phyloP scores from a whole-genome alignment of 1,140 invertebrate genomes.

The Coelopa frigida region DNA sequence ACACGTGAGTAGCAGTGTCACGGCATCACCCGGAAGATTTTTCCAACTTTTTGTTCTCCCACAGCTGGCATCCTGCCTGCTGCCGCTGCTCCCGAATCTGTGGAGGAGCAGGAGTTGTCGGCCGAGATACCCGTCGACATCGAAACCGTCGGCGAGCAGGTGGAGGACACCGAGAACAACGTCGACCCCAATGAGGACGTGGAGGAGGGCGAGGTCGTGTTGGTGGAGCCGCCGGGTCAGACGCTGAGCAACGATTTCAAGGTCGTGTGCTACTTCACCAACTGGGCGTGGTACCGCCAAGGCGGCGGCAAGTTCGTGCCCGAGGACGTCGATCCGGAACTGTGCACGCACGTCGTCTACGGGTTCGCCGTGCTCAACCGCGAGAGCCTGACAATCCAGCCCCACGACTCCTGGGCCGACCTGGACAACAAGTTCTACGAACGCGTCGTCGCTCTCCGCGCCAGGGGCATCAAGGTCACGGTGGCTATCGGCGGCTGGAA shows the following conservation, averaged over 20 bases:
- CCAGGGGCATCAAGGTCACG: conserved; percentile 69
- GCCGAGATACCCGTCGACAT: conserved; percentile 10
- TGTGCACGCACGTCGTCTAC: conserved; percentile 89
- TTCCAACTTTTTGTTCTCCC: background rate
- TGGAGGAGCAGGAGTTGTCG: conserved; percentile 7
- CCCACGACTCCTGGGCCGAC: conserved; percentile 83
- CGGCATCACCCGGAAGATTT: background rate
- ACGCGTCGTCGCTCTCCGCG: conserved; percentile 65
- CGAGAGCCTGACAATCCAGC: conserved; percentile 66
- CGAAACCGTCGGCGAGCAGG: conserved; percentile 4
- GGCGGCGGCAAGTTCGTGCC: conserved; percentile 75
- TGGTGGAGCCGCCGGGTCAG: conserved; percentile 5
- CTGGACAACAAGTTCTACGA: conserved; percentile 83
- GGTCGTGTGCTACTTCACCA: conserved; percentile 87
- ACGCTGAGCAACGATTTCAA: conserved; percentile 48
- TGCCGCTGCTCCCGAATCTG: conserved; percentile 17
- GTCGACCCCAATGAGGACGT: conserved; percentile 23
- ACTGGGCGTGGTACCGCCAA: conserved; percentile 86
- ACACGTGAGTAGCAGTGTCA: conserved; percentile 29
- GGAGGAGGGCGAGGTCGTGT: conserved; percentile 20
- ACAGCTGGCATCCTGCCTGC: conserved; percentile 25
- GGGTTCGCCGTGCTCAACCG: conserved; percentile 82
- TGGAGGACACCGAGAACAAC: conserved; percentile 14
- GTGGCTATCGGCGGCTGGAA: conserved; percentile 86
- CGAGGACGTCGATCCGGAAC: conserved; percentile 70